Conservation (phyloP, 2,113 vertebrate genomes). For the Apteryx owenii region DNA sequence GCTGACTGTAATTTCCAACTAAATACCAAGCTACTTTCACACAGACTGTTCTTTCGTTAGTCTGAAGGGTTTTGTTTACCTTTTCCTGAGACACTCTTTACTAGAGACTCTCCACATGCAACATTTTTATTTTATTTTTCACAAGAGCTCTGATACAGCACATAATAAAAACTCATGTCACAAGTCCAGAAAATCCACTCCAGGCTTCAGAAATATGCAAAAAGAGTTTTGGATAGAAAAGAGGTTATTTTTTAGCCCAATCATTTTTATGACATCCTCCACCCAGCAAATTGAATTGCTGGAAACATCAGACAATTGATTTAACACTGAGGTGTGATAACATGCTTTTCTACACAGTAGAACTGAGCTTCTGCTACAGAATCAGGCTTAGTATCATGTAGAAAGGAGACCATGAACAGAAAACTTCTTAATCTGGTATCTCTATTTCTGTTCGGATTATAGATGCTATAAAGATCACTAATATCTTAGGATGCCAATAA, state of each 20-base stretch:
- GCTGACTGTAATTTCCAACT: constrained; percentile 55
- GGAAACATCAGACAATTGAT: neutral
- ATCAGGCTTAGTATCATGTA: neutral
- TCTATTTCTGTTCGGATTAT: neutral
- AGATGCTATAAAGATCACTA: neutral
- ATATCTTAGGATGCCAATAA: neutral
- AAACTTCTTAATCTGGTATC: neutral
- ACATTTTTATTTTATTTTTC: constrained; percentile 65
- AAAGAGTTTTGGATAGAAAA: neutral
- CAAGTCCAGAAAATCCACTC: constrained; percentile 30
- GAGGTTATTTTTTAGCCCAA: neutral
- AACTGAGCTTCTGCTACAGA: neutral
- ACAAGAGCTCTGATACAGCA: constrained; percentile 7
- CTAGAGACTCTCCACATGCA: constrained; percentile 44
- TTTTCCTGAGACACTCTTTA: constrained; percentile 49
- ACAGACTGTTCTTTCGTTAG: constrained; percentile 39
- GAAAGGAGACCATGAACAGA: neutral
- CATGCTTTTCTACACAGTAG: neutral
- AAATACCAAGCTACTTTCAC: constrained; percentile 55
- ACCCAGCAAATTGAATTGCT: neutral
- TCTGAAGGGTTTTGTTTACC: constrained; percentile 57
- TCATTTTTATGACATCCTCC: neutral
- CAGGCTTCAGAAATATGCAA: neutral
- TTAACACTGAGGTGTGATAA: neutral
- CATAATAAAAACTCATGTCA: constrained; percentile 17